Percentiles rank a stretch among this genome's conserved stretches.
Evolutionary conservation across 1,140 invertebrate genomes (phyloP).

Genomic region (Dinoponera quadriceps): DNA sequence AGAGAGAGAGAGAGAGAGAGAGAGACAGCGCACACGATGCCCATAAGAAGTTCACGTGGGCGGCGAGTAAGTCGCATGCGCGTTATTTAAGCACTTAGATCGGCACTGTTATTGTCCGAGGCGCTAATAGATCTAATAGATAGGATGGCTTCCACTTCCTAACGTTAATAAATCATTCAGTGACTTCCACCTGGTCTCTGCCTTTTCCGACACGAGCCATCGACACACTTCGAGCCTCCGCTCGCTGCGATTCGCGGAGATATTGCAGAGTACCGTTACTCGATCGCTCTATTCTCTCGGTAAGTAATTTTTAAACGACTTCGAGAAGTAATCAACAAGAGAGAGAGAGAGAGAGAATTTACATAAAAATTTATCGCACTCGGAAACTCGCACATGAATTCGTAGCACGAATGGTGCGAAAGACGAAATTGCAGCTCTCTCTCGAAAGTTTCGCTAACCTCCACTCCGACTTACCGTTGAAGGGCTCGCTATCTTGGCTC

Average conservation of each 20-base stretch:
- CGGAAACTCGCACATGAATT: too few species aligned
- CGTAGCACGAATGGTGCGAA: too few species aligned
- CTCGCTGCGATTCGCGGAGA: constrained; percentile 1
- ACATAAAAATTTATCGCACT: too few species aligned
- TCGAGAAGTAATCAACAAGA: not conserved
- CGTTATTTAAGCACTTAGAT: constrained; percentile 79
- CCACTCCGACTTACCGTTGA: not conserved
- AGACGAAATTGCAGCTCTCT: too few species aligned
- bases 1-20: constrained; percentile 4
- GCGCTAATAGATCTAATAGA: constrained; percentile 77
- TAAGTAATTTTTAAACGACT: constrained; percentile 4
- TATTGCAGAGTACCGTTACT: not conserved
- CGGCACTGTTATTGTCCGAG: constrained; percentile 78
- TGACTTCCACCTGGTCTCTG: constrained; percentile 51
- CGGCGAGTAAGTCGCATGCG: constrained; percentile 70
- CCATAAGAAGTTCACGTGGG: constrained; percentile 75
- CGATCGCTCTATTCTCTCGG: not conserved
- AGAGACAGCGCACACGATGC: constrained; percentile 16
- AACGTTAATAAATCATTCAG: constrained; percentile 79
- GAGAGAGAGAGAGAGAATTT: too few species aligned
- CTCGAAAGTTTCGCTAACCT: too few species aligned
- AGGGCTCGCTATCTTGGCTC: too few species aligned
- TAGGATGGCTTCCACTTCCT: constrained; percentile 77
- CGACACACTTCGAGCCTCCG: not conserved
- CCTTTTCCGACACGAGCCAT: not conserved